A percentile compares a stretch with the other conserved stretches of the same genome.
Conservation (phyloP, 1,140 invertebrate genomes). For the Cydia fagiglandana region DNA sequence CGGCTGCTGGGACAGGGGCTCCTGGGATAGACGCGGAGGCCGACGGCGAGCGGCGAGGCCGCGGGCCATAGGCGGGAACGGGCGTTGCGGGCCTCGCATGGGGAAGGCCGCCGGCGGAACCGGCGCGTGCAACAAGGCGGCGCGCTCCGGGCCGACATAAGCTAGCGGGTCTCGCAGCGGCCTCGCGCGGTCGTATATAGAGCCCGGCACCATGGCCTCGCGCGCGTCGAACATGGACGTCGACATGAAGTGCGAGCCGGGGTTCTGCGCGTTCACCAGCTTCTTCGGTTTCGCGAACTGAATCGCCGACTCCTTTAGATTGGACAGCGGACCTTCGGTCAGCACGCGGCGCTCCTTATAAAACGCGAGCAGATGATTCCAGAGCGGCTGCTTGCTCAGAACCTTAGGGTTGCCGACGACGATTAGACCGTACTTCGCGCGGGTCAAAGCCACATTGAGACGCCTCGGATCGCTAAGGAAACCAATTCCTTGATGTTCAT, state of each 20-base stretch:
- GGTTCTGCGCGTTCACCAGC: slow-evolving; percentile 95
- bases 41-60: slow-evolving; percentile 43
- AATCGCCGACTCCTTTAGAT: slow-evolving; percentile 97
- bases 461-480: slow-evolving; percentile 98
- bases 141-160: slow-evolving; percentile 93
- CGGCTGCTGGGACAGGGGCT: slow-evolving; percentile 84
- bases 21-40: slow-evolving; percentile 72
- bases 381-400: slow-evolving; percentile 97
- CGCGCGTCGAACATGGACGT: slow-evolving; percentile 96
- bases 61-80: slow-evolving; percentile 37
- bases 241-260: slow-evolving; percentile 98
- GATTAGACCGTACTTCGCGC: slow-evolving; percentile 98
- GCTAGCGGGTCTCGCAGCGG: slow-evolving; percentile 89
- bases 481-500: slow-evolving; percentile 96
- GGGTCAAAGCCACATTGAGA: slow-evolving; percentile 98
- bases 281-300: slow-evolving; percentile 99
- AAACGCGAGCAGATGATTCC: slow-evolving; percentile 98
- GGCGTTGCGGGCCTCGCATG: slow-evolving; percentile 65
- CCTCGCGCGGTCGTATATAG: slow-evolving; percentile 78
- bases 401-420: slow-evolving; percentile 99
- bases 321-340: slow-evolving; percentile 98
- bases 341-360: slow-evolving; percentile 99
- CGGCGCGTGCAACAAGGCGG: slow-evolving; percentile 86
- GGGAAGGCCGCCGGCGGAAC: slow-evolving; percentile 91
- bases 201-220: slow-evolving; percentile 93